Evolutionary conservation across 2,113 vertebrate species (phyloP), one percentile per base, ranked within the genome.

Genomic region (Xyliphius kryptos): DNA sequence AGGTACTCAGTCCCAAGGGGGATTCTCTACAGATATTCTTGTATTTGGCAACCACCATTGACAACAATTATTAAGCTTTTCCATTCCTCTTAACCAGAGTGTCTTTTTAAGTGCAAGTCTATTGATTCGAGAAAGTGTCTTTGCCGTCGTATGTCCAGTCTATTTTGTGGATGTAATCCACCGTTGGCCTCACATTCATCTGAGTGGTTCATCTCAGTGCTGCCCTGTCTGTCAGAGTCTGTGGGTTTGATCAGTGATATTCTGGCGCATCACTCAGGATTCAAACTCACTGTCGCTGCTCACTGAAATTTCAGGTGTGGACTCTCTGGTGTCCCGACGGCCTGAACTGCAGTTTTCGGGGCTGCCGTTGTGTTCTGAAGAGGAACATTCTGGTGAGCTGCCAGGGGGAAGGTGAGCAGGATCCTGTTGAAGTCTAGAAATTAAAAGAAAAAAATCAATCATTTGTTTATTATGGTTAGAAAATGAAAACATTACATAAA

Each of bases 231-330:
- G 12, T 7, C 6, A 2, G 48, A 20, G 15, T 1, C 37, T 38
- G 5, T 10, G 10, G 37, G 5, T n/a, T 56, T 46, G 8, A 12
- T 17, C 26, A 13, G n/a, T n/a, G n/a, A n/a, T 13, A 3, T 13
- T 20, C 8, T 2, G 10, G 9, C 40, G 21, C 21, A 41, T 41
- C 1, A 56, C 69, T 89, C 82, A 89, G 1, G 84, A 67, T 70
- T 88, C 87, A 1, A 86, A 89, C 73, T 89, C 87, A 64, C 86
- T 87, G 81, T 88, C 87, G 6, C 86, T 88, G 79, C 85, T 87
- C 72, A 87, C 78, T 0, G 86, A 88, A 73, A 88, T 88, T 17
- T 89, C 85, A 0, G 83, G 84, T 1, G 84, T 86, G 61, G 81
- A 85, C 9, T 82, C 77, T 1, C 81, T 75, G 0, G 75, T 80